These are phyloP conservation scores for Leptonema lineaticorne DNA, from an alignment of 1,140 invertebrate species.

Conservation along the genomic window DNA sequence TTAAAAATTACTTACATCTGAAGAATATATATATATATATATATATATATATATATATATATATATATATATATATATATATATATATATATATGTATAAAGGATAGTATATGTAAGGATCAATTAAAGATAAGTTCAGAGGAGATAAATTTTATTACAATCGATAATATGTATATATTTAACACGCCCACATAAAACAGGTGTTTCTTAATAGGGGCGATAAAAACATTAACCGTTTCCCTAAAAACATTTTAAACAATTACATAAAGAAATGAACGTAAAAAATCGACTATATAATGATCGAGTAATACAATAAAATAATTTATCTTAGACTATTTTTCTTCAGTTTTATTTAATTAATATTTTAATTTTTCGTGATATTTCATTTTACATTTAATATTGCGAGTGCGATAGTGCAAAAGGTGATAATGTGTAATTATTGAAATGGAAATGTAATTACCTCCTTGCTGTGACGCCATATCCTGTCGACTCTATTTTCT, in stretches of 20 bases:
- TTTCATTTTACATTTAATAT: background rate
- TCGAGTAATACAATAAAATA: background rate
- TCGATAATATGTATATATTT: constrained; percentile 9
- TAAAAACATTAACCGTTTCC: too few species aligned
- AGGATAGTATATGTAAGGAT: background rate
- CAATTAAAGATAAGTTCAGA: background rate
- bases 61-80: background rate
- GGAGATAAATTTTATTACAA: background rate
- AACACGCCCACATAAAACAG: constrained; percentile 40
- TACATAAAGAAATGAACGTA: background rate
- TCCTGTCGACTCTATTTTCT: constrained; percentile 21
- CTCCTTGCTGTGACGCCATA: constrained; percentile 40
- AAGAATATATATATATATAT: background rate
- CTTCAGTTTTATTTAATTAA: background rate
- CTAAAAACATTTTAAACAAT: background rate
- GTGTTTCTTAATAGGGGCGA: too few species aligned
- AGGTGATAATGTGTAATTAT: background rate
- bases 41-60: background rate
- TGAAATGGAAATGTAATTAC: constrained; percentile 11
- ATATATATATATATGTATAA: background rate
- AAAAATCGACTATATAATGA: background rate
- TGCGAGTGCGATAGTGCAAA: background rate
- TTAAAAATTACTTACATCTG: background rate
- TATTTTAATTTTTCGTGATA: background rate
- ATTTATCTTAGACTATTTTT: too few species aligned